phyloP scores from a whole-genome alignment of 23 tunicate genomes.

The Phallusia fumigata region DNA sequence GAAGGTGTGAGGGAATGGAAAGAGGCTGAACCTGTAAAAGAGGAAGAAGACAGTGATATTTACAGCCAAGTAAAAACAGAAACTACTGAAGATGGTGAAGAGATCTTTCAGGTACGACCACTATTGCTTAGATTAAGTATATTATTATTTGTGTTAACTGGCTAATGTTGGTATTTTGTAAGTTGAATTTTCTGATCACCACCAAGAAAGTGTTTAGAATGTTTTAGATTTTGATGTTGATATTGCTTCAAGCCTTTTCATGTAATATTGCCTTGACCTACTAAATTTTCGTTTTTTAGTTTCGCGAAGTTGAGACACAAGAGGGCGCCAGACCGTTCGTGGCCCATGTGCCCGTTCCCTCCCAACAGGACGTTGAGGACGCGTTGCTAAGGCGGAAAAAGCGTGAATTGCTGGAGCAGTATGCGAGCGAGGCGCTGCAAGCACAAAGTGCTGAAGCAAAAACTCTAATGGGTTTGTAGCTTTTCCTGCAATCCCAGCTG shows the following conservation, averaged over 20 bases:
- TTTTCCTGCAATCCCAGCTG: no score
- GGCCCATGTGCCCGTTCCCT: constrained; percentile 98
- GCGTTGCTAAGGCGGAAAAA: constrained; percentile 90
- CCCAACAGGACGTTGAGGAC: constrained; percentile 92
- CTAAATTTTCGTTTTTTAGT: constrained; percentile 20
- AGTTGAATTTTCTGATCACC: no score
- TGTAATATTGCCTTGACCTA: no score
- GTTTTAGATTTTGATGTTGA: no score
- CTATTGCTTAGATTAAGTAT: not conserved
- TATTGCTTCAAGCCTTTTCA: no score
- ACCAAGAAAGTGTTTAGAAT: no score
- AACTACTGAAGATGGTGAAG: constrained; percentile 22
- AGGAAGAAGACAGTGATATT: constrained; percentile 62
- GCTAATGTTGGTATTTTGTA: no score
- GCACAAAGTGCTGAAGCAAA: constrained; percentile 88
- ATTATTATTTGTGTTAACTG: no score
- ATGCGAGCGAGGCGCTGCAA: constrained; percentile 86
- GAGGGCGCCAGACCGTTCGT: constrained; percentile 82
- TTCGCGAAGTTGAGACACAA: constrained; percentile 74
- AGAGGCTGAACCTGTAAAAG: constrained; percentile 22
- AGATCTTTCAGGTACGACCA: constrained; percentile 9
- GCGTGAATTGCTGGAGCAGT: constrained; percentile 77
- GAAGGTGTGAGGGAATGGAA: constrained; percentile 22
- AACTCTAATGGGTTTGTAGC: constrained; percentile 74
- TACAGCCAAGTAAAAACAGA: constrained; percentile 53